Conservation (phyloP, 37 sponge, comb jelly and placozoan genomes). For the Bolinopsis microptera region DNA sequence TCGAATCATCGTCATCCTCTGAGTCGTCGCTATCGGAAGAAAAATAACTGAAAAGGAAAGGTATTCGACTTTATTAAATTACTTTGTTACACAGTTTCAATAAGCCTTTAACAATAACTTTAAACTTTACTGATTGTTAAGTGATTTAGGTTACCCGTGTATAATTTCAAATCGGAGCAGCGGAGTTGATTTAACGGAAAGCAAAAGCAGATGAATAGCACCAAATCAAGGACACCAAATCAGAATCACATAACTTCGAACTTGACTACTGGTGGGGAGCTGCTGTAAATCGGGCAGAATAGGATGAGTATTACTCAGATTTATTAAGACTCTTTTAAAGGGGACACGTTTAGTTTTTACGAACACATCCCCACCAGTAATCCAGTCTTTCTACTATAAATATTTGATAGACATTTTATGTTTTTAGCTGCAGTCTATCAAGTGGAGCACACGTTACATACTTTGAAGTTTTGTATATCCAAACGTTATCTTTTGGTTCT, state of each 20-base stretch:
- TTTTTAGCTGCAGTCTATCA: no score
- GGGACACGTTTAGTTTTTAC: no score
- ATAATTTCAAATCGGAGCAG: background rate
- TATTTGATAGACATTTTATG: no score
- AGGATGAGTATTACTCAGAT: no score
- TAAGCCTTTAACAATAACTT: no score
- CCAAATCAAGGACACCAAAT: background rate
- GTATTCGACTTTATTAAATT: background rate
- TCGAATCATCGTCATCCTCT: slow-evolving; percentile 58
- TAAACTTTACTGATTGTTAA: background rate
- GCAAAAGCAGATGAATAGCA: background rate
- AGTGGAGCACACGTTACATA: no score
- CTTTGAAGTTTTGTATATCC: background rate
- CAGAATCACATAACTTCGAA: background rate
- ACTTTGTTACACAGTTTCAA: background rate
- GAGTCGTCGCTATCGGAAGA: slow-evolving; percentile 42
- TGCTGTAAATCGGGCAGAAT: background rate
- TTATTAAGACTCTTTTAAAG: no score
- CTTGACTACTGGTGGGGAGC: background rate
- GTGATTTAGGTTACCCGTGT: background rate
- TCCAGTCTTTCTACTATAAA: no score
- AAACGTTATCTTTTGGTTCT: background rate
- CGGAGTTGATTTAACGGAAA: background rate
- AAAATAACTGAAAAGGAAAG: slow-evolving; percentile 37
- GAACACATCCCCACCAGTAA: no score